Conservation (phyloP, 2,888 invertebrate genomes). For the Selenia dentaria region DNA sequence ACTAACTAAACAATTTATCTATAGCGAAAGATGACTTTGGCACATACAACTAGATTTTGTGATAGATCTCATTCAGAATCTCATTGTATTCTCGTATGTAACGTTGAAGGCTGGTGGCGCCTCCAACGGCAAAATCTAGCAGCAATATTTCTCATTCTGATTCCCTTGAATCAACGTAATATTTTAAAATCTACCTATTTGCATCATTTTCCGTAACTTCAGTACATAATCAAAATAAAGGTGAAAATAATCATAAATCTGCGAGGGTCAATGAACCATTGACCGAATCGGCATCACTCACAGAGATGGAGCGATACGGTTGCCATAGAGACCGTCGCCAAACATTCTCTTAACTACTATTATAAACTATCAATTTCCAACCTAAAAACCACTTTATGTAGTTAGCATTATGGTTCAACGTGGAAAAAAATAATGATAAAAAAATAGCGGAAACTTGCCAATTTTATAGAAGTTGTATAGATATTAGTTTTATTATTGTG, state of each 20-base stretch:
- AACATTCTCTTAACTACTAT: conserved; percentile 40
- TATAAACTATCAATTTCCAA: conserved; percentile 4
- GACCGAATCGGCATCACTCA: conserved; percentile 61
- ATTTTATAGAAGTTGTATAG: conserved; percentile 1
- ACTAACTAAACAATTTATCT: too few relatives aligned
- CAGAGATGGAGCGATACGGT: conserved; percentile 73
- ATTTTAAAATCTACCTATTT: too few relatives aligned
- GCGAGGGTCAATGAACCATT: conserved; percentile 65
- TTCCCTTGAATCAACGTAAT: too few relatives aligned
- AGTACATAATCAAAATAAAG: conserved; percentile 16
- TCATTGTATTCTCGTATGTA: too few relatives aligned
- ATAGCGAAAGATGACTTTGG: too few relatives aligned
- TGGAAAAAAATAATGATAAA: neutral
- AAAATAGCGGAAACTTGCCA: conserved; percentile 5
- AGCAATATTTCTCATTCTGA: too few relatives aligned
- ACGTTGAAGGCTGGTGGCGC: too few relatives aligned
- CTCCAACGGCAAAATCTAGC: too few relatives aligned
- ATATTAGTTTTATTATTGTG: neutral
- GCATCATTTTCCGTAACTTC: too few relatives aligned
- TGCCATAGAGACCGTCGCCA: conserved; percentile 61
- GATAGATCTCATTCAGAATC: too few relatives aligned
- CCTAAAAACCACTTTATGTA: conserved; percentile 6
- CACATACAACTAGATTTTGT: too few relatives aligned
- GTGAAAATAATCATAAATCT: conserved; percentile 40
- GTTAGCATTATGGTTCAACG: neutral